Conservation (phyloP, 2,888 invertebrate species). For the Uloborus plumipes region DNA sequence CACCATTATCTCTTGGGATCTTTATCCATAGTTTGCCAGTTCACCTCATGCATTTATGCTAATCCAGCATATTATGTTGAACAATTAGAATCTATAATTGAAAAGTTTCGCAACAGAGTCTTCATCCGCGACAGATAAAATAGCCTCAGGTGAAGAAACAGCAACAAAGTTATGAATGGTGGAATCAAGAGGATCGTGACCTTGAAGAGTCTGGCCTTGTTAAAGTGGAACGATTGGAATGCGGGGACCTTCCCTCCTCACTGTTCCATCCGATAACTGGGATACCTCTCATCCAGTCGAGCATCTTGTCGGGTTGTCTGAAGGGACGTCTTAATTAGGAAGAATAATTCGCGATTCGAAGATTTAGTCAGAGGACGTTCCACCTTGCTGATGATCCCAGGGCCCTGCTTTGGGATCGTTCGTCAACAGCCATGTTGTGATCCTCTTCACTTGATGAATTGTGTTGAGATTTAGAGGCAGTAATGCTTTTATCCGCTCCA, state of each 20-base stretch:
- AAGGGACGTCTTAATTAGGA: conserved; percentile 4
- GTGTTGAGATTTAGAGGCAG: no score
- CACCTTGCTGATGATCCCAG: no score
- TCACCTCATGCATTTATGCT: no score
- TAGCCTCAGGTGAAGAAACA: no score
- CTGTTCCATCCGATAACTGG: conserved; percentile 32
- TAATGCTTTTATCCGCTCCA: no score
- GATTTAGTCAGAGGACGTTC: no score
- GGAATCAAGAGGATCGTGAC: conserved; percentile 27
- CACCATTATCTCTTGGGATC: no score
- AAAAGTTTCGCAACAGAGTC: background rate
- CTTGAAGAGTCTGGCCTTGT: conserved; percentile 41
- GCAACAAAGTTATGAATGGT: conserved; percentile 40
- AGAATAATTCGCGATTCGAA: background rate
- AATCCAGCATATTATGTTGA: background rate
- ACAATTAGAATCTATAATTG: background rate
- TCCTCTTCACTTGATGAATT: no score
- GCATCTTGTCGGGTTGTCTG: conserved; percentile 3
- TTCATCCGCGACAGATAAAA: no score
- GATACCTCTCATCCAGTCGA: conserved; percentile 31
- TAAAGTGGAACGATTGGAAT: conserved; percentile 35
- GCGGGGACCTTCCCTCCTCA: conserved; percentile 30
- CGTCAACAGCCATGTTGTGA: no score
- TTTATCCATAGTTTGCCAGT: no score
- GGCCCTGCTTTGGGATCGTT: no score